A percentile compares a stretch with the other conserved stretches of the same genome.
phyloP scores from a whole-genome alignment of 2,888 invertebrate species.

The Timandra comae region DNA sequence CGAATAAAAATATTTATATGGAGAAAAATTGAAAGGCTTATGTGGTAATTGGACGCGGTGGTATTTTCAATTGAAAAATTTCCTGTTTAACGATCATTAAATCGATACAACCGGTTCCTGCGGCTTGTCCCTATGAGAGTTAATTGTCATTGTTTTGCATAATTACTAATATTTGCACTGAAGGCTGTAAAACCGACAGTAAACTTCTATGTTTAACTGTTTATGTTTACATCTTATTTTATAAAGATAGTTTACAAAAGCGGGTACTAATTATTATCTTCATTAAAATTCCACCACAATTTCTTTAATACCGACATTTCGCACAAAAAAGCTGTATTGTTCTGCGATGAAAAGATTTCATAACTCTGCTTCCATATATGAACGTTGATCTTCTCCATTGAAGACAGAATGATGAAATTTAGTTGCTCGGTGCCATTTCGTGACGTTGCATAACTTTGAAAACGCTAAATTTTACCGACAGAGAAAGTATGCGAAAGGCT shows the following conservation, averaged over 20 bases:
- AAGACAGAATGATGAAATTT: constrained; percentile 71
- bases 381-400: constrained; percentile 55
- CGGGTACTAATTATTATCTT: no score
- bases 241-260: no score
- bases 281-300: no score
- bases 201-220: no score
- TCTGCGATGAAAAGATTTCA: no score
- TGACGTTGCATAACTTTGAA: constrained; percentile 55
- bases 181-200: constrained; percentile 8
- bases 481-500: constrained; percentile 76
- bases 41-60: constrained; percentile 2
- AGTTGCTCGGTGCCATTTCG: constrained; percentile 72
- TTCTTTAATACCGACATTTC: no score
- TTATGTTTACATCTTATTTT: no score
- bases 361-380: constrained; percentile 58
- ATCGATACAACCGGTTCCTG: constrained; percentile 23
- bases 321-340: no score
- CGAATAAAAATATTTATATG: no score
- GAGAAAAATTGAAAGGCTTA: no score
- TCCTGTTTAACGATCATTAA: constrained; percentile 26
- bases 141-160: constrained; percentile 36
- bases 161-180: constrained; percentile 17
- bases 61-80: constrained; percentile 20
- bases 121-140: constrained; percentile 23
- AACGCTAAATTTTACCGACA: constrained; percentile 75